These are phyloP conservation scores for Ambastaia sidthimunki DNA, from an alignment of 2,797 vertebrate species.

Conservation along the genomic window DNA sequence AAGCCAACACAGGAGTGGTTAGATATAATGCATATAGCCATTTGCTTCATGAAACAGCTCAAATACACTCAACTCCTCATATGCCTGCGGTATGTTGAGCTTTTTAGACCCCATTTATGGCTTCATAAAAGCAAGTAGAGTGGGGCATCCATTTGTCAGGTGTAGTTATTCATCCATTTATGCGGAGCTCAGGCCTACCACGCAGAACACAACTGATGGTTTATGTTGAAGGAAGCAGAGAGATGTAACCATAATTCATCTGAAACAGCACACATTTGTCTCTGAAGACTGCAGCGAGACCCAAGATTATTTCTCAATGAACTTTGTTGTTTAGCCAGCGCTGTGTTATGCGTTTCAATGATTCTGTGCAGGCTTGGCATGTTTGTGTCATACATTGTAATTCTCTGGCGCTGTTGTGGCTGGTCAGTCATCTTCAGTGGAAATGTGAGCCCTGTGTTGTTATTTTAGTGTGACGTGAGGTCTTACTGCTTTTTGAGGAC, in stretches of 20 bases:
- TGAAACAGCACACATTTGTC: constrained; percentile 35
- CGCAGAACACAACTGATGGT: constrained; percentile 7
- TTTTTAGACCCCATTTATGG: constrained; percentile 36
- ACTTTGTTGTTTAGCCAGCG: constrained; percentile 38
- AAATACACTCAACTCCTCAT: constrained; percentile 24
- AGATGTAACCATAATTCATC: constrained; percentile 32
- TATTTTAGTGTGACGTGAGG: constrained; percentile 31
- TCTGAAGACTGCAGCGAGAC: background rate
- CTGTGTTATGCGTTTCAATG: constrained; percentile 4
- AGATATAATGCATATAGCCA: constrained; percentile 40
- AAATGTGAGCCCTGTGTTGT: constrained; percentile 30
- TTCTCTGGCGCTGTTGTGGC: constrained; percentile 18
- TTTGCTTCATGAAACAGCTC: constrained; percentile 45
- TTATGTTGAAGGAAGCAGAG: constrained; percentile 30
- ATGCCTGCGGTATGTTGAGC: background rate
- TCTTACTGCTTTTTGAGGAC: constrained; percentile 10
- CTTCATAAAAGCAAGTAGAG: constrained; percentile 19
- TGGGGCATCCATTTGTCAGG: constrained; percentile 43
- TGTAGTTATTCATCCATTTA: constrained; percentile 44
- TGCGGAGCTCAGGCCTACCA: constrained; percentile 5
- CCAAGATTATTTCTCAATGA: constrained; percentile 22
- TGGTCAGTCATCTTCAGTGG: constrained; percentile 8
- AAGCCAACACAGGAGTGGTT: constrained; percentile 2
- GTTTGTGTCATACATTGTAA: constrained; percentile 16
- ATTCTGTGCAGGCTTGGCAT: constrained; percentile 27